Evolutionary conservation across 2,113 vertebrate species (phyloP), one percentile per base, ranked within the genome.

Genomic region (Xiphorhynchus elegans): DNA sequence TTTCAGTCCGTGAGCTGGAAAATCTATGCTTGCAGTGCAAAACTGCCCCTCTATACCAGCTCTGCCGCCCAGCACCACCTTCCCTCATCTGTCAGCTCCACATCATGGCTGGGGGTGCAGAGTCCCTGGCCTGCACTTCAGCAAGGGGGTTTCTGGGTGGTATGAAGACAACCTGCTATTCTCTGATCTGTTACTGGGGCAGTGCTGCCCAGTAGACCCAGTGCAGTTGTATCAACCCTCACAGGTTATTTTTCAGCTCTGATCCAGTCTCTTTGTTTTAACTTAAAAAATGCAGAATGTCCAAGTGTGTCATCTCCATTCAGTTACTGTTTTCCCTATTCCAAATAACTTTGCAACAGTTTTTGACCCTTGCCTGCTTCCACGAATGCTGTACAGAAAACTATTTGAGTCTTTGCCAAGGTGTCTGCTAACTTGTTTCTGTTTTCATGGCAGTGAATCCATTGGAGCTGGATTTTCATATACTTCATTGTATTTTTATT

Each of bases 391-490:
- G 60, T 68, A 44, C 16, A 70, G 87, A 94, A 93, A 62, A 77
- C n/a, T 10, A 58, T 2, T 69, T 67, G 66, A 70, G 31, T 67
- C 60, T 28, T 88, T 95, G 90, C 82, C 85, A 90, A 84, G 64
- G 79, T 68, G 26, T 80, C 88, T 80, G 37, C 85, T 96, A 83
- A 31, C 47, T 95, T 80, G 55, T 92, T 88, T 96, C 78, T 90
- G 81, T 15, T 94, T 88, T 90, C 2, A 0, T 78, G 59, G 75
- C 80, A 92, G 9, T 55, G 24, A 90, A 72, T 88, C 47, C 40
- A 42, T 62, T 0, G 0, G 72, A 88, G 55, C 20, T 77, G 76
- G 80, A 85, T 96, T 93, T 95, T 91, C 9, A 50, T 83, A 23
- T 37, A 53, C 29, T 74, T 91, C 47, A 62, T 83, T 85, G 46